Percentiles rank a stretch among this genome's conserved stretches.
phyloP scores from a whole-genome alignment of 2,888 invertebrate species.

The Chironomus riparius region DNA sequence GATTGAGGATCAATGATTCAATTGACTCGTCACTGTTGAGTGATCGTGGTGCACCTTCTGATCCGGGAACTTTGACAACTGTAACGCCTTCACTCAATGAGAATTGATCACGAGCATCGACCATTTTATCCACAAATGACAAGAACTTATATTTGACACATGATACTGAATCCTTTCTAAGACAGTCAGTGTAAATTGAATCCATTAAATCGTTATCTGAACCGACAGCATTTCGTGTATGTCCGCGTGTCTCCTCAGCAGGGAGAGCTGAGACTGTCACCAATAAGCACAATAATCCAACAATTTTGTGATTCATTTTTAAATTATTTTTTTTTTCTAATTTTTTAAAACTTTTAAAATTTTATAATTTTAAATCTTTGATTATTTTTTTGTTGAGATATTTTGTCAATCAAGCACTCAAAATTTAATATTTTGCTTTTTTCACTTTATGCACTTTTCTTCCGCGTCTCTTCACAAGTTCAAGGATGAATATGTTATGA shows the following conservation, averaged over 20 bases:
- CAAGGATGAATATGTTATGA: conserved; percentile 45
- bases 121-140: conserved; percentile 76
- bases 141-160: conserved; percentile 82
- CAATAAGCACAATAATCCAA: conserved; percentile 48
- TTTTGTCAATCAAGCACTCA: not conserved
- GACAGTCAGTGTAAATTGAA: conserved; percentile 65
- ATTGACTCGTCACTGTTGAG: conserved; percentile 55
- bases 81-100: conserved; percentile 74
- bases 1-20: conserved; percentile 54
- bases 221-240: conserved; percentile 51
- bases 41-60: conserved; percentile 69
- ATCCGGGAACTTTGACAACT: conserved; percentile 64
- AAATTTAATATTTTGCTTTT: too few relatives aligned
- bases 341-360: not conserved
- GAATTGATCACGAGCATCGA: conserved; percentile 70
- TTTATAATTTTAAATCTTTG: conserved; percentile 22
- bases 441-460: conserved; percentile 3
- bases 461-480: conserved; percentile 34
- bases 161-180: conserved; percentile 72
- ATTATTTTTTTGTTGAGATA: not conserved
- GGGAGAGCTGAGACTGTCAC: conserved; percentile 55
- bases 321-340: conserved; percentile 29
- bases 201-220: conserved; percentile 71
- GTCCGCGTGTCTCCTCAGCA: conserved; percentile 55
- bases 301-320: conserved; percentile 44